Conservation (phyloP, 2,888 invertebrate species). For the Tanaodytes sp. region DNA sequence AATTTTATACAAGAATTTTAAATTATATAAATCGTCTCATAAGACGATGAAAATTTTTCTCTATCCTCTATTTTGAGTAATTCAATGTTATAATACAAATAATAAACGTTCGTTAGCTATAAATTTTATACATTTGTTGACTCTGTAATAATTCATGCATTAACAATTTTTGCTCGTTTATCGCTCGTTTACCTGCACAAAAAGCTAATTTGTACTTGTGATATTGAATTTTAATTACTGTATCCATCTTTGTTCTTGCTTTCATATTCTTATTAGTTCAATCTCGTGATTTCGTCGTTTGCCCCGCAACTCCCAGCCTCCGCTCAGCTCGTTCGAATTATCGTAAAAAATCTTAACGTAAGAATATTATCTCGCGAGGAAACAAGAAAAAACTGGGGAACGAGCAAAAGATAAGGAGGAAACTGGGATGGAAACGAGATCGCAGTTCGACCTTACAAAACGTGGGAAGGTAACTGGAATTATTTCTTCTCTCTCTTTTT, state of each 20-base stretch:
- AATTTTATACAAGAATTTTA: no score
- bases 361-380: slow-evolving; percentile 27
- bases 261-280: not conserved
- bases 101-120: no score
- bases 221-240: not conserved
- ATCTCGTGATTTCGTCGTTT: no score
- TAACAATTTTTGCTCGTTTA: no score
- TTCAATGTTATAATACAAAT: no score
- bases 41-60: not conserved
- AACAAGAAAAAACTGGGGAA: slow-evolving; percentile 12
- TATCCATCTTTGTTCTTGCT: not conserved
- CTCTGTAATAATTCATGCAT: no score
- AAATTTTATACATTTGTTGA: no score
- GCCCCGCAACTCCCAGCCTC: not conserved
- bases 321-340: slow-evolving; percentile 31
- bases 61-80: no score
- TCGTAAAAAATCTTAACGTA: slow-evolving; percentile 31
- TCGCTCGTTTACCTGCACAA: no score
- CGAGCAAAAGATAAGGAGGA: slow-evolving; percentile 33
- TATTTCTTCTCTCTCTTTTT: no score
- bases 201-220: no score
- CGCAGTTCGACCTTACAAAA: slow-evolving; percentile 27
- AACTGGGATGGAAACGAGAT: slow-evolving; percentile 28
- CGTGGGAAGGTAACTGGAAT: slow-evolving; percentile 49
- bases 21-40: no score